Evolutionary conservation across 2,888 invertebrate genomes (phyloP), one percentile per base, ranked within the genome.

Genomic region (Teleiodes luculella): DNA sequence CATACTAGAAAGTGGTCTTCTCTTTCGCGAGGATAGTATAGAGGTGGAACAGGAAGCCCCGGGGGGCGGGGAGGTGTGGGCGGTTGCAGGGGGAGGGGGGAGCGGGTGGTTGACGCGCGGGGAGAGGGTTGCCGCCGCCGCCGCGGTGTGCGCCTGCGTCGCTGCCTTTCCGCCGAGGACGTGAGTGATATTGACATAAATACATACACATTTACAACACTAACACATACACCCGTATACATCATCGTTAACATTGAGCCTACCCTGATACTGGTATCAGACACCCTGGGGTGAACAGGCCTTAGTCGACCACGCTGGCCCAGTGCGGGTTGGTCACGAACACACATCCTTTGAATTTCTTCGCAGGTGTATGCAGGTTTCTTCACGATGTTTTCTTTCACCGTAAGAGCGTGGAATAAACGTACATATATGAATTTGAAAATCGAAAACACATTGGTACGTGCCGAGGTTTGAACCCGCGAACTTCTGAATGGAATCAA

Each of bases 1-100:
- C 0, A 84, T 90, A 36, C 61, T 90, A 4, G 88, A 87, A 56
- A 83, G 85, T 10, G 89, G 89, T 0, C 68, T 90, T 0, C 66
- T 90, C 3, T 90, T 90, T 65, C 69, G 87, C 0, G 90, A 89
- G 45, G 90, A 90, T 67, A 81, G 86, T 24, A 58, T 80, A 0
- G 77, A 80, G 46, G 82, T 90, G 28, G 88, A 90, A 51, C 85
- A 87, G 54, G 83, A 83, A 30, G 64, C 80, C 0, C 81, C 83
- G 0, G 67, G 75, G 0, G 58, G 74, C 0, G 76, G 70, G 24
- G 71, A 66, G 6, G 72, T 78, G 31, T 80, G 83, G 79, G 46
- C 43, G 5, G 67, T 64, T 0, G 78, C 79, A 1, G 83, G 80
- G 0, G 80, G 80, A 0, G 65, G 66, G 1, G 53, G 54, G 4